Evolutionary conservation across 2,888 invertebrate species (phyloP), one percentile per base, ranked within the genome.

Genomic region (Lasiommata megera): DNA sequence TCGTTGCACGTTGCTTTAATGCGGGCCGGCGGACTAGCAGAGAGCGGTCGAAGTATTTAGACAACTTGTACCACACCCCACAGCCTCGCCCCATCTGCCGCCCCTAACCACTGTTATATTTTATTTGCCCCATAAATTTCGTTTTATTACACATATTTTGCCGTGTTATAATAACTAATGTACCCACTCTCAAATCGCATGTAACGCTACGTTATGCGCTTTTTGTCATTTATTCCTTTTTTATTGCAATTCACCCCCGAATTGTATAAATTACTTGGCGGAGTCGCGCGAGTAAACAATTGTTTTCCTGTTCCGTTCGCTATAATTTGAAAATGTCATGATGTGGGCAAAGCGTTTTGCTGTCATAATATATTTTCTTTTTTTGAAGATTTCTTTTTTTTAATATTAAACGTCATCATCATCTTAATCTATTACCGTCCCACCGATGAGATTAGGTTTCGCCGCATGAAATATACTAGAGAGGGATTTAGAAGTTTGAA

Each of bases 141-240:
- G 69, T 91, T 91, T 91, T 91, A 91, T 91, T 91, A 87, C 91
- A 90, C 89, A 91, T 91, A 91, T 91, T 91, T 91, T 91, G 91
- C 90, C 88, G 91, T 89, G 91, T 88, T 91, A 91, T 90, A 89
- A 91, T 90, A 91, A 91, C 90, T 91, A 91, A 91, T 91, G 91
- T 88, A 91, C 84, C 85, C 79, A 81, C 84, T 85, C 87, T 84
- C 87, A 86, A 86, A 87, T 85, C 85, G 80, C 83, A 79, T 88
- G 90, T 88, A 86, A 89, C 87, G 84, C 82, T 74, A 76, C 85
- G 80, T 82, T 78, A 83, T 85, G 82, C 77, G 75, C 73, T 76
- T 76, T 79, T 83, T 82, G 77, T 78, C 75, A 77, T 87, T 88
- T 84, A 87, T 88, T 80, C 82, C 75, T 77, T 73, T 80, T 85